phyloP scores from a whole-genome alignment of 1,140 invertebrate species.

The Triops cancriformis region DNA sequence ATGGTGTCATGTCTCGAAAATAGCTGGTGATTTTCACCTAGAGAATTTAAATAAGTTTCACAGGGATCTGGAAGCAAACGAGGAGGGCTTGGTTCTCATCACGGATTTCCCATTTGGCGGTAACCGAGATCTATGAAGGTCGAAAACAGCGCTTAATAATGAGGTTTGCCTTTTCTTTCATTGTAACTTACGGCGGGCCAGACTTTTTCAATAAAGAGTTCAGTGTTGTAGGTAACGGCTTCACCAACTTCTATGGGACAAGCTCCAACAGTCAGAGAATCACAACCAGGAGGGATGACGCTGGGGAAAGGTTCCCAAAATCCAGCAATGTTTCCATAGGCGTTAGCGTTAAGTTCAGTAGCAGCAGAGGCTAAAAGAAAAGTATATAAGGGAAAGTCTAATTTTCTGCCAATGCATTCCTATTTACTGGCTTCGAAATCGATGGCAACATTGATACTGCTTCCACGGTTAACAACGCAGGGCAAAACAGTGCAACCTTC shows the following conservation, averaged over 20 bases:
- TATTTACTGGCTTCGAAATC: conserved; percentile 31
- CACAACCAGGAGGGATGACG: conserved; percentile 22
- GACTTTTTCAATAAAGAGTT: neutral
- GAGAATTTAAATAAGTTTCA: conserved; percentile 19
- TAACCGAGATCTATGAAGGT: conserved; percentile 15
- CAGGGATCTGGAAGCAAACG: conserved; percentile 18
- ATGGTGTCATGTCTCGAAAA: too few species aligned
- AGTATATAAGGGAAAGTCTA: neutral
- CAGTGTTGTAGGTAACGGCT: neutral
- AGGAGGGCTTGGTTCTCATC: neutral
- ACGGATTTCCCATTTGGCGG: conserved; percentile 14
- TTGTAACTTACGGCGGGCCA: conserved; percentile 18
- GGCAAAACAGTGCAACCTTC: conserved; percentile 24
- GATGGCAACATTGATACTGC: conserved; percentile 30
- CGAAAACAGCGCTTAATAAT: neutral
- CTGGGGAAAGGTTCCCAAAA: conserved; percentile 17
- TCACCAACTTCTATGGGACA: conserved; percentile 19
- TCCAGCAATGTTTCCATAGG: neutral
- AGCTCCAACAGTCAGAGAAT: conserved; percentile 16
- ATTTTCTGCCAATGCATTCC: neutral
- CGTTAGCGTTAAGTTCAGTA: neutral
- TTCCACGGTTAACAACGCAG: conserved; percentile 31
- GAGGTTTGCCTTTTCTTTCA: too few species aligned
- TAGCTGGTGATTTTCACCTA: too few species aligned
- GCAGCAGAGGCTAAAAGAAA: neutral